phyloP scores from a whole-genome alignment of 2,113 vertebrate species.

The Lontra canadensis region DNA sequence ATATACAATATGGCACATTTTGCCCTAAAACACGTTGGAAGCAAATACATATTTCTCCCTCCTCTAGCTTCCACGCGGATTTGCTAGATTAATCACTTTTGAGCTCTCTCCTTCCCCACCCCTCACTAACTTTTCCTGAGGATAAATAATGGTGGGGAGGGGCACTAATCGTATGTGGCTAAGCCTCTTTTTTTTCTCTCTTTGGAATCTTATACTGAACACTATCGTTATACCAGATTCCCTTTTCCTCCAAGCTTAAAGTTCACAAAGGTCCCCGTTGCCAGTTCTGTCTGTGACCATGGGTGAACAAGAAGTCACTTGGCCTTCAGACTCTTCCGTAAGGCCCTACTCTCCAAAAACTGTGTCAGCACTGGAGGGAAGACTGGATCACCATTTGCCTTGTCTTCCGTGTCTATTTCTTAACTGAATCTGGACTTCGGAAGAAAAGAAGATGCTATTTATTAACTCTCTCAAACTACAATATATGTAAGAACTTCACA shows the following conservation, averaged over 20 bases:
- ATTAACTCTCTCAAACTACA: background rate
- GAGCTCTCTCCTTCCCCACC: background rate
- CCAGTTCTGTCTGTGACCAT: background rate
- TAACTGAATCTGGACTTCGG: background rate
- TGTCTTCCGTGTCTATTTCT: background rate
- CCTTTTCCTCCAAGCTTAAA: background rate
- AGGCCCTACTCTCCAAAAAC: background rate
- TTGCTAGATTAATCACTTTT: background rate
- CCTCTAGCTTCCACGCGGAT: background rate
- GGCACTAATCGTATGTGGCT: background rate
- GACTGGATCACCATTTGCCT: background rate
- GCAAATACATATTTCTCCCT: background rate
- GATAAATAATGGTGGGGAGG: background rate
- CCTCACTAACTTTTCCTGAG: background rate
- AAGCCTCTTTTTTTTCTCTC: background rate
- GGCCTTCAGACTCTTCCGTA: background rate
- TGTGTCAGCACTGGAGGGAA: background rate
- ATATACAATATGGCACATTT: background rate
- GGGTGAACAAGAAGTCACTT: background rate
- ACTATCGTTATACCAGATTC: background rate
- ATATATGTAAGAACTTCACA: background rate
- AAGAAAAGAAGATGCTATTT: background rate
- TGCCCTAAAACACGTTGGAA: background rate
- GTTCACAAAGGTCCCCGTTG: background rate
- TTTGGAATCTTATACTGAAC: background rate